Evolutionary conservation across 92 coral and sea anemone genomes (phyloP).

Genomic region (Epizoanthus stellaris): DNA sequence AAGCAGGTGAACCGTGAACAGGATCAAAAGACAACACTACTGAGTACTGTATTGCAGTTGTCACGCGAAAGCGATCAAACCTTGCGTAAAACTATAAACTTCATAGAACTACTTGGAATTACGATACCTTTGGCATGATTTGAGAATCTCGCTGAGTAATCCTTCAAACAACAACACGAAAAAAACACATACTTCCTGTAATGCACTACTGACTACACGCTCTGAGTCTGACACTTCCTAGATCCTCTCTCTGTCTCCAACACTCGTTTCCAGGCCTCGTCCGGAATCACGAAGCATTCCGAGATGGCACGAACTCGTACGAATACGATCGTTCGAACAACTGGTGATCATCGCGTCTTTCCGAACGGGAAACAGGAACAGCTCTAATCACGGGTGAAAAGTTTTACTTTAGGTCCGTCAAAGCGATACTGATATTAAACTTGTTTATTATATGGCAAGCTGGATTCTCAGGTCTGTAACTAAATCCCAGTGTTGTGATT

Average conservation of each 20-base stretch:
- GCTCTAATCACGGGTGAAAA: no score
- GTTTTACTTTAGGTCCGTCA: no score
- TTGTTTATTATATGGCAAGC: no score
- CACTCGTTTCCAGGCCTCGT: slow-evolving; percentile 13
- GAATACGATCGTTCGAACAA: slow-evolving; percentile 10
- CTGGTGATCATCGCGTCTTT: not conserved
- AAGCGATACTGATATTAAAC: no score
- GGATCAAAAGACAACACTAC: not conserved
- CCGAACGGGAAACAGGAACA: no score
- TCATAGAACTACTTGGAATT: not conserved
- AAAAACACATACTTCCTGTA: slow-evolving; percentile 25
- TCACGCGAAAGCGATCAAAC: not conserved
- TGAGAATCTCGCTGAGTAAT: not conserved
- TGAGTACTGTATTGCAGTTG: no score
- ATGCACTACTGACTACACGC: no score
- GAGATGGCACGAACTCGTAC: slow-evolving; percentile 9
- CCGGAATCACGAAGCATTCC: slow-evolving; percentile 11
- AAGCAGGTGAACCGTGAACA: not conserved
- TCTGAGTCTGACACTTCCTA: not conserved
- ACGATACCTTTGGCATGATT: not conserved
- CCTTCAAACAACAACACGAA: not conserved
- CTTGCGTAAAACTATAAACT: not conserved
- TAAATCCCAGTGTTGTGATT: no score
- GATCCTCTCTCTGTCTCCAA: not conserved
- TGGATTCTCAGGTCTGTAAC: no score